Conservation (phyloP, 92 coral and sea anemone species). For the Meandrina meandrites region DNA sequence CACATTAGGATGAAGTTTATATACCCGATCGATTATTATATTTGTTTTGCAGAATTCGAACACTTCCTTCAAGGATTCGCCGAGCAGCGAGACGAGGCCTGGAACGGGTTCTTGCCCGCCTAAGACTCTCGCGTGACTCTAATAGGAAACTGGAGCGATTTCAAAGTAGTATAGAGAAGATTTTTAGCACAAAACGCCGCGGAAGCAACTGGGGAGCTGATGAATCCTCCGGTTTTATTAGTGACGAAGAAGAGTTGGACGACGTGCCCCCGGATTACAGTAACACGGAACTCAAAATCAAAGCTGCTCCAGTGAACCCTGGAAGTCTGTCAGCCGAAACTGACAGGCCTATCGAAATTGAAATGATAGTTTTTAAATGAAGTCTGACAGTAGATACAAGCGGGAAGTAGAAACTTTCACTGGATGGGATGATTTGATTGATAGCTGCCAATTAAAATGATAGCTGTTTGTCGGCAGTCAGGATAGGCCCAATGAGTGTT, state of each 20-base stretch:
- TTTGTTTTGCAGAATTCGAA: slow-evolving; percentile 27
- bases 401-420: background rate
- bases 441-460: background rate
- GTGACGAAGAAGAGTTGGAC: slow-evolving; percentile 29
- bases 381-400: background rate
- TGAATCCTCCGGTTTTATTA: slow-evolving; percentile 44
- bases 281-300: slow-evolving; percentile 23
- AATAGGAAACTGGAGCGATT: slow-evolving; percentile 35
- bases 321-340: slow-evolving; percentile 18
- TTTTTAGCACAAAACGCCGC: slow-evolving; percentile 14
- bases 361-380: slow-evolving; percentile 27
- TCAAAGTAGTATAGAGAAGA: slow-evolving; percentile 33
- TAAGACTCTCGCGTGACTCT: slow-evolving; percentile 12
- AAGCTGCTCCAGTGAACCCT: background rate
- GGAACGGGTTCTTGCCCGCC: slow-evolving; percentile 8
- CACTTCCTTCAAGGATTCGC: slow-evolving; percentile 39
- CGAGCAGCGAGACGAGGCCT: slow-evolving; percentile 4
- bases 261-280: slow-evolving; percentile 21
- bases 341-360: slow-evolving; percentile 35
- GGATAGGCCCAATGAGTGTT: too few relatives aligned
- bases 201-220: slow-evolving; percentile 20
- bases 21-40: too few relatives aligned
- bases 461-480: too few relatives aligned
- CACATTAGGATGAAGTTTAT: too few relatives aligned
- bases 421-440: background rate